Base-by-base conservation (phyloP, 2,888 invertebrate genomes). In the Ephialtes manifestator region DNA sequence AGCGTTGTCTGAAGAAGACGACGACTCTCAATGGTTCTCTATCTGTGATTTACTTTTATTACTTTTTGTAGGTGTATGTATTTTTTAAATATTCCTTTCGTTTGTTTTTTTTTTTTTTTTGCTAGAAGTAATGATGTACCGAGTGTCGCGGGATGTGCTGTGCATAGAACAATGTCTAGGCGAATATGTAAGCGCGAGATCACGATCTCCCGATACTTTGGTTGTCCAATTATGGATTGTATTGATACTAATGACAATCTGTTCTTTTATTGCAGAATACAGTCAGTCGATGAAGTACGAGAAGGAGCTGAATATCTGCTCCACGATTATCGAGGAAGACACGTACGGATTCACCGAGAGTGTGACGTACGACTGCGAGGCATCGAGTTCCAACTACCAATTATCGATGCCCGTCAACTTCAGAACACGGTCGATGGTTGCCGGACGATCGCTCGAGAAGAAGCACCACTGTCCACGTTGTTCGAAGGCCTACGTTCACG, bases 401-500 rank as follows among this genome's bases (percentile, higher is more conserved):
- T 28, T 67, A 28, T 48, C 76, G 13, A 68, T 76, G 31, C 86
- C 72, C 20, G 77, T 84, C 80, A 82, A 68, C 58, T 75, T 84
- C 86, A 88, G 63, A 87, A 88, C 24, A 85, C 80, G 76, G 84
- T 86, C 88, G 43, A 65, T 85, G 43, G 63, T 28, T 24, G 1
- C 35, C 65, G 74, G 8, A 24, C 86, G 71, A 10, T 18, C 39
- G 13, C 18, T 39, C 51, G 53, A 53, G 53, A 89, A 88, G 60
- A 88, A 88, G 63, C 91, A 92, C 77, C 88, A 87, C 55, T 94
- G 94, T 82, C 85, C 92, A 10, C 88, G 89, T 67, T 93, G 94
- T 80, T 87, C 90, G 18, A 92, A 92, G 55, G 91, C 91, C 55
- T 94, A 94, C 88, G 90, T 90, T 35, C 91, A 93, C 86, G 89